Percentiles rank a stretch among this genome's conserved stretches.
phyloP scores from a whole-genome alignment of 2,888 invertebrate genomes.

The Drosophila multiciliata region DNA sequence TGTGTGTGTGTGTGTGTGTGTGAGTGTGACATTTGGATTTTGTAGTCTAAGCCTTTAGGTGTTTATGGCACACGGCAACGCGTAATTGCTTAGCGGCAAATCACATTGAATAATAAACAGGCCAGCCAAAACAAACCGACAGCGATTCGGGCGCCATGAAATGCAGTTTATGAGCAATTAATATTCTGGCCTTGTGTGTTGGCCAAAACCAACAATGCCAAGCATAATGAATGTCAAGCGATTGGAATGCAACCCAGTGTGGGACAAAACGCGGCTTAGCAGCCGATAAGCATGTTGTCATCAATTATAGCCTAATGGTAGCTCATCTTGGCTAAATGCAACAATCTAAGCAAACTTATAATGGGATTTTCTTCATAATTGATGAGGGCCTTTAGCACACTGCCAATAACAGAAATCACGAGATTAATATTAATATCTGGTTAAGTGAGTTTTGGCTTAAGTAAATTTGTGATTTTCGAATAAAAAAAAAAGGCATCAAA shows the following conservation, averaged over 20 bases:
- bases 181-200: slow-evolving; percentile 58
- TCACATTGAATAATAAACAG: slow-evolving; percentile 74
- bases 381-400: slow-evolving; percentile 1
- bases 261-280: slow-evolving; percentile 39
- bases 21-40: slow-evolving; percentile 26
- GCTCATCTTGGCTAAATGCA: slow-evolving; percentile 39
- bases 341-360: slow-evolving; percentile 43
- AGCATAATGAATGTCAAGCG: slow-evolving; percentile 49
- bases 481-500: not conserved
- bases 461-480: not conserved
- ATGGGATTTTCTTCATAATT: slow-evolving; percentile 26
- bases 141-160: slow-evolving; percentile 4
- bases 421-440: not conserved
- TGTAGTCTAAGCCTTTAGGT: slow-evolving; percentile 62
- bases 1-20: not conserved
- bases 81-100: slow-evolving; percentile 64
- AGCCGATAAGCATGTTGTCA: slow-evolving; percentile 23
- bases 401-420: slow-evolving; percentile 1
- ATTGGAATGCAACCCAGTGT: slow-evolving; percentile 23
- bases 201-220: slow-evolving; percentile 35
- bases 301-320: slow-evolving; percentile 46
- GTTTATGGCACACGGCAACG: slow-evolving; percentile 60
- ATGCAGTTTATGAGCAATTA: slow-evolving; percentile 69
- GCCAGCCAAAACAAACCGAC: slow-evolving; percentile 19
- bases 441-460: not conserved